Base-by-base conservation (phyloP, 2,888 invertebrate genomes). In the Homarus gammarus region DNA sequence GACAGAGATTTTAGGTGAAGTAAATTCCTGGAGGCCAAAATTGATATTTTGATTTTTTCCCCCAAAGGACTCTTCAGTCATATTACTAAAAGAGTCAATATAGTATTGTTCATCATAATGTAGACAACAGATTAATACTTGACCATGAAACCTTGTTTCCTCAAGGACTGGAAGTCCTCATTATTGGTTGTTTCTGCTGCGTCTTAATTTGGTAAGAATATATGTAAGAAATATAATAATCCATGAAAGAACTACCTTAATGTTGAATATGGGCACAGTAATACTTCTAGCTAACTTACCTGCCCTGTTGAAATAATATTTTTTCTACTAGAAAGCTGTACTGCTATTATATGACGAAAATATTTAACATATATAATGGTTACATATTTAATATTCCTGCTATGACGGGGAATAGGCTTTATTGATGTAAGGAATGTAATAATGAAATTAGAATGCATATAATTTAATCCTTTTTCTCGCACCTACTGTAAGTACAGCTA, bases 261-360 rank as follows among this genome's bases (percentile, higher is more conserved):
- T 56, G 22, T 56, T 56, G 56, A 15, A 56, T 18, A 10, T 56
- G 56, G 56, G 56, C 56, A 56, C 56, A 56, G 22, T 56, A 56
- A 56, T 56, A 18, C 56, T 56, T 22, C 73, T 22, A 8, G 38
- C 40, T 73, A 40, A 36, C 22, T 73, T 40, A n/a, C 6, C 73
- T 73, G 73, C 22, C 73, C 38, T 40, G 22, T 73, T 40, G 15
- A 73, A 73, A 73, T 40, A 18, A 31, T n/a, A 73, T 40, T 22
- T 38, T n/a, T 73, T 70, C 36, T 15, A 10, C 40, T 73, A 56
- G n/a, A 73, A 38, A n/a, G 73, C 73, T 73, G 73, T 40, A 12
- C 22, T 38, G 36, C 38, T 73, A 31, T 2, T 38, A 18, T 73
- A 73, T 18, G 36, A 70, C 33, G 8, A 72, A 12, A 72, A 31